Base-by-base conservation (phyloP, 1,140 invertebrate genomes). In the Pentalonia nigronervosa region DNA sequence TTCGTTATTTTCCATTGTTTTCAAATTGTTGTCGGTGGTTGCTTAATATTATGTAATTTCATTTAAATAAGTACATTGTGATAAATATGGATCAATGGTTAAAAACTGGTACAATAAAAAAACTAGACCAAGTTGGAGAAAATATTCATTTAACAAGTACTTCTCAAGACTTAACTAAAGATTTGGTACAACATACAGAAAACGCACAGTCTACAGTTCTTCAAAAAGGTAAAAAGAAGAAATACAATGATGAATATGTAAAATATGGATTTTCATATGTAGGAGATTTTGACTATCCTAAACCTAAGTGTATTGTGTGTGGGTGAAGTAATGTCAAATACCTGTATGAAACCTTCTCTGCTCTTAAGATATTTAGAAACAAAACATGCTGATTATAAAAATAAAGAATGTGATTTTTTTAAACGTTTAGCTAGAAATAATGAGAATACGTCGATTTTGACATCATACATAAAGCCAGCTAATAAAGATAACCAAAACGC, bases 201-300 rank as follows among this genome's bases (percentile, higher is more conserved):
- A 84, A 41, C 17, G 14, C 76, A 83, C 76, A 83, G 17, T 83
- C 34, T n/a, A n/a, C n/a, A n/a, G n/a, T n/a, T n/a, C n/a, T 83
- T 83, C 76, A 36, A 83, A 34, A 34, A 83, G 34, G 76, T 83
- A 83, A 83, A 36, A n/a, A n/a, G n/a, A n/a, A n/a, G n/a, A n/a
- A 83, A 83, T 83, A 83, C 34, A 83, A 0, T 83, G 76, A 83
- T 83, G 76, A 83, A 21, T 83, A 83, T 83, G 83, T 84, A 84
- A 45, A 84, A 84, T 86, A 86, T 47, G 84, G 84, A 47, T 86
- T 86, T 86, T 86, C 45, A 30, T 86, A 47, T 86, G 11, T 47
- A 86, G 45, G 45, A 86, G 84, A 86, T 86, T 47, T 45, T 86
- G 56, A 94, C 67, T 53, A 41, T 89, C 93, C 86, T 94, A 94